A percentile compares a stretch with the other conserved stretches of the same genome.
Evolutionary conservation across 2,113 vertebrate genomes (phyloP).

Genomic region (Malaclemys terrapin): DNA sequence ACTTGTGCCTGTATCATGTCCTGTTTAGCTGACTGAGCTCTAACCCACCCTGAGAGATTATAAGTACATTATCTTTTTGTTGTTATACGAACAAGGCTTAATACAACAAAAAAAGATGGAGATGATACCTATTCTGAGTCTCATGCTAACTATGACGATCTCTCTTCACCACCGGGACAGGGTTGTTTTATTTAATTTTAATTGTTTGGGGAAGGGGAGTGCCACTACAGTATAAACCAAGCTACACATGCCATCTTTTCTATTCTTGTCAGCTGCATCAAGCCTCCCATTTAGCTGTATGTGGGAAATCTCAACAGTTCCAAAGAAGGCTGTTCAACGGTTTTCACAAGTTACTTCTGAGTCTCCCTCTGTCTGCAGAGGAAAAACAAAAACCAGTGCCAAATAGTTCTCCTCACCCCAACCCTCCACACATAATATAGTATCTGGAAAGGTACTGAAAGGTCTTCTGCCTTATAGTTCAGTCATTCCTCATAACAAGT

Average conservation of each 20-base stretch:
- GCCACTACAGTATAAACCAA: constrained; percentile 31
- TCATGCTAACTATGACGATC: fast-evolving
- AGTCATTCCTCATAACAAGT: neutral
- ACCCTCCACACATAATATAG: too few relatives aligned
- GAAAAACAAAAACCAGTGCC: neutral
- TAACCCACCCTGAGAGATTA: neutral
- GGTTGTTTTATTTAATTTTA: constrained; percentile 39
- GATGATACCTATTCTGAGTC: neutral
- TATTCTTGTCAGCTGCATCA: neutral
- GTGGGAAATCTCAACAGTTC: neutral
- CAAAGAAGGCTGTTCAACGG: neutral
- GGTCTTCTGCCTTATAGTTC: neutral
- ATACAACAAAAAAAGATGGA: neutral
- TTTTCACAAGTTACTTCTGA: neutral
- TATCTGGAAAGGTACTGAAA: neutral
- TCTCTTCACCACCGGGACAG: neutral
- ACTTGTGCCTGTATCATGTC: neutral
- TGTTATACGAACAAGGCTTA: neutral
- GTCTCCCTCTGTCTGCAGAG: neutral
- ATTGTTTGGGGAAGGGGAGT: constrained; percentile 49
- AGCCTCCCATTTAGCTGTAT: neutral
- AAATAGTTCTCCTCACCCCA: neutral
- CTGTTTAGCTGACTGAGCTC: neutral
- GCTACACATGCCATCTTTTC: neutral
- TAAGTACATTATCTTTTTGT: neutral